These are phyloP conservation scores for Eurypyga helias DNA, from an alignment of 2,113 vertebrate species.

Conservation along the genomic window DNA sequence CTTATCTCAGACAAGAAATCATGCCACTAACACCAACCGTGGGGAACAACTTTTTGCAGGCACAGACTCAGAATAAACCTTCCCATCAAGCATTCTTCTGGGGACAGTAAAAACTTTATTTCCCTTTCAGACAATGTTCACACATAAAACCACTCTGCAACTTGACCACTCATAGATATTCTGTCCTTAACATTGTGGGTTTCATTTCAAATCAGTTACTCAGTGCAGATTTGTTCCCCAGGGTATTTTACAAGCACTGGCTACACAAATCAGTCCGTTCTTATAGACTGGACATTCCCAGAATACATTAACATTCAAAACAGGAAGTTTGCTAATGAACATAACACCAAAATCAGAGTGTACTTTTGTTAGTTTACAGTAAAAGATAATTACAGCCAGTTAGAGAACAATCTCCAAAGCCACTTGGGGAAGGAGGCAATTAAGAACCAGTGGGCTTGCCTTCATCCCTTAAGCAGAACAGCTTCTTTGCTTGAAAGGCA, in stretches of 20 bases:
- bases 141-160: neutral
- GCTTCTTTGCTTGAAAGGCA: neutral
- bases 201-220: neutral
- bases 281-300: neutral
- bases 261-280: neutral
- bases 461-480: neutral
- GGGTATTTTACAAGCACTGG: neutral
- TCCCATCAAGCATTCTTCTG: neutral
- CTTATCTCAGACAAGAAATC: neutral
- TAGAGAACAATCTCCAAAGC: conserved; percentile 19
- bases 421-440: neutral
- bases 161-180: neutral
- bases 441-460: neutral
- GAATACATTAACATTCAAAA: conserved; percentile 28
- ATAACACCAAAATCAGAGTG: neutral
- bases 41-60: neutral
- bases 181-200: neutral
- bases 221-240: neutral
- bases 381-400: conserved; percentile 42
- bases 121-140: neutral
- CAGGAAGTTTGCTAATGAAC: neutral
- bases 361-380: conserved; percentile 16
- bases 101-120: neutral
- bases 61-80: neutral
- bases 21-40: accelerated